These are phyloP conservation scores for Drosophila seguyi DNA, from an alignment of 1,140 invertebrate genomes.

Conservation along the genomic window DNA sequence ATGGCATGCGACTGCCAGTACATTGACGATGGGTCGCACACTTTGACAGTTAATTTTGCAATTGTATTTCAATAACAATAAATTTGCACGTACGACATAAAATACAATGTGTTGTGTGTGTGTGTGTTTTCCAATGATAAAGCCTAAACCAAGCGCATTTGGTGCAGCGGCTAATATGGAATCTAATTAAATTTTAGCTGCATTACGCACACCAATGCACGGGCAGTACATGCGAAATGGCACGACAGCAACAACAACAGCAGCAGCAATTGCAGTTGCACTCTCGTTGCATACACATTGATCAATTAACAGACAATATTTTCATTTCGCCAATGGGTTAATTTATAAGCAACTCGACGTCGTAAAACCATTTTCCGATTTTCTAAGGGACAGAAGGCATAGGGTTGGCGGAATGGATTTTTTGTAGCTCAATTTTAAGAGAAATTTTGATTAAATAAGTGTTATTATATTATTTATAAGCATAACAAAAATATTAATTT, in stretches of 20 bases:
- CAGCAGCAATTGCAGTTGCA: slow-evolving; percentile 34
- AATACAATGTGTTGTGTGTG: slow-evolving; percentile 36
- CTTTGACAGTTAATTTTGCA: slow-evolving; percentile 85
- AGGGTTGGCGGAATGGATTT: not conserved
- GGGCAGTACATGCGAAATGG: slow-evolving; percentile 25
- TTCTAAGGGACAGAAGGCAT: slow-evolving; percentile 1
- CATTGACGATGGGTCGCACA: slow-evolving; percentile 76
- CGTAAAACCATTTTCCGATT: slow-evolving; percentile 14
- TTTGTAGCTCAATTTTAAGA: not conserved
- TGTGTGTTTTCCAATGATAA: slow-evolving; percentile 29
- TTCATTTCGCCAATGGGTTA: slow-evolving; percentile 84
- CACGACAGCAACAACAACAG: slow-evolving; percentile 26
- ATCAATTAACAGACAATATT: slow-evolving; percentile 85
- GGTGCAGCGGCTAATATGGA: slow-evolving; percentile 66
- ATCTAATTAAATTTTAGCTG: slow-evolving; percentile 82
- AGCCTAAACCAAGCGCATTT: slow-evolving; percentile 54
- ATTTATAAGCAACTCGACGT: slow-evolving; percentile 83
- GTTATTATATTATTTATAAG: not conserved
- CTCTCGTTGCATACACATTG: slow-evolving; percentile 80
- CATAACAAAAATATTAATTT: not conserved
- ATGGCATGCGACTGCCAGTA: slow-evolving; percentile 60
- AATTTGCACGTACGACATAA: slow-evolving; percentile 76
- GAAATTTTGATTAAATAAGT: no score
- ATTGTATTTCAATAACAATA: slow-evolving; percentile 85
- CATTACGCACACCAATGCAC: slow-evolving; percentile 39